Evolutionary conservation across 2,888 invertebrate genomes (phyloP), one percentile per base, ranked within the genome.

Genomic region (Patella ulyssiponensis): DNA sequence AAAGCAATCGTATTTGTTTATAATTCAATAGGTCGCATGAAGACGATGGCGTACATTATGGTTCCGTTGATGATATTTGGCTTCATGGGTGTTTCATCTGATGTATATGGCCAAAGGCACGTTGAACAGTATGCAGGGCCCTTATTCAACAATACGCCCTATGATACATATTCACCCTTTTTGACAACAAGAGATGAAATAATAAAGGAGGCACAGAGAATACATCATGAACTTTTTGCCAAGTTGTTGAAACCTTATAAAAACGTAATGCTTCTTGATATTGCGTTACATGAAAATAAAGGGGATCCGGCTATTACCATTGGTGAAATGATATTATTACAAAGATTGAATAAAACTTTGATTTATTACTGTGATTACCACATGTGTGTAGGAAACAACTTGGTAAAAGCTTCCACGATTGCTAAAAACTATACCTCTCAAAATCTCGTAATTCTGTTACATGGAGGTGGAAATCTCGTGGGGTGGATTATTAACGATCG

Each of bases 381-480:
- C 14, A 53, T 14, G 7, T 75, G 75, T 70, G 15, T 12, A 3
- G 33, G 3, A 20, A 11, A 11, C 3, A 64, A 23, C 23, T 64
- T 64, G 14, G 20, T 23, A 20, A 23, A 20, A 12, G 64, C 64
- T 20, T 64, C 64, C 1, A 5, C n/a, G 9, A 20, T 64, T 58
- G 51, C 53, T 44, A 51, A 71, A 3, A 53, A 70, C 15, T 79
- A 76, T 33, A 64, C 70, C 1, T 15, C 33, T 12, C 9, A 74
- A 11, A 71, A 79, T 20, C 54, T 85, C 7, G 80, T 82, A 4
- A 81, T 84, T 23, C 56, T 85, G 12, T 78, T 82, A 53, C 82
- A 83, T 53, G 85, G 85, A 0, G 85, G 85, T 0, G 85, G 85
- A 0, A 85, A 85, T 64, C 23, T 64, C n/a, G 12, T 64, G 9